These are phyloP conservation scores for Rostratula benghalensis DNA, from an alignment of 2,113 vertebrate genomes.

Conservation along the genomic window DNA sequence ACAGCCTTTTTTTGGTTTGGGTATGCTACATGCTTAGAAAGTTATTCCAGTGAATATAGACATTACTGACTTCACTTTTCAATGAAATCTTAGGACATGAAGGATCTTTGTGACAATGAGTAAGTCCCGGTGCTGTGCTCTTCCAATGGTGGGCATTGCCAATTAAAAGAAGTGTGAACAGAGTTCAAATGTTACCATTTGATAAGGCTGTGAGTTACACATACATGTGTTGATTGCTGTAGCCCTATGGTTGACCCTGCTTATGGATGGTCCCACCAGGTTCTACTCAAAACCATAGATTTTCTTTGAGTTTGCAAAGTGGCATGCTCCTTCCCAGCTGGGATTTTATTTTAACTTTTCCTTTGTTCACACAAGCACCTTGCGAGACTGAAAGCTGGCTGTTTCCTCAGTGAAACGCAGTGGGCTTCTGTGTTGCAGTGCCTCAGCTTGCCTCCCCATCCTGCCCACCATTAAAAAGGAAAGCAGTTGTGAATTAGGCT, in stretches of 20 bases:
- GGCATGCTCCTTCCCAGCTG: accelerated
- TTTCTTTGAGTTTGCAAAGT: neutral
- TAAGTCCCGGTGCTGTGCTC: neutral
- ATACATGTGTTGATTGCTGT: accelerated
- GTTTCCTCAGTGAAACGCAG: accelerated
- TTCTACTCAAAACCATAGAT: accelerated
- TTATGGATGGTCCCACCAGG: neutral
- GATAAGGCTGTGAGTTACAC: neutral
- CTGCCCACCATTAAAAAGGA: neutral
- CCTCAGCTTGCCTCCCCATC: neutral
- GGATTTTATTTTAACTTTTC: neutral
- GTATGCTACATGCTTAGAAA: neutral
- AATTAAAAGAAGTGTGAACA: neutral
- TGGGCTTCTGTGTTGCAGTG: neutral
- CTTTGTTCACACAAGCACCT: neutral
- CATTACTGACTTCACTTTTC: neutral
- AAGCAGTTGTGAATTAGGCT: neutral
- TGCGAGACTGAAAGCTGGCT: neutral
- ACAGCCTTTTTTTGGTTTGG: neutral
- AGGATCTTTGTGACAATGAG: neutral
- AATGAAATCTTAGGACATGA: neutral
- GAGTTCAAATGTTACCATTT: neutral
- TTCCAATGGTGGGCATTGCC: neutral
- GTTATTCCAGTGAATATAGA: neutral
- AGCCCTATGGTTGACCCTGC: neutral